Percentiles rank a stretch among this genome's conserved stretches.
Conservation (phyloP, 2,888 invertebrate genomes). For the Ectemnius lituratus region DNA sequence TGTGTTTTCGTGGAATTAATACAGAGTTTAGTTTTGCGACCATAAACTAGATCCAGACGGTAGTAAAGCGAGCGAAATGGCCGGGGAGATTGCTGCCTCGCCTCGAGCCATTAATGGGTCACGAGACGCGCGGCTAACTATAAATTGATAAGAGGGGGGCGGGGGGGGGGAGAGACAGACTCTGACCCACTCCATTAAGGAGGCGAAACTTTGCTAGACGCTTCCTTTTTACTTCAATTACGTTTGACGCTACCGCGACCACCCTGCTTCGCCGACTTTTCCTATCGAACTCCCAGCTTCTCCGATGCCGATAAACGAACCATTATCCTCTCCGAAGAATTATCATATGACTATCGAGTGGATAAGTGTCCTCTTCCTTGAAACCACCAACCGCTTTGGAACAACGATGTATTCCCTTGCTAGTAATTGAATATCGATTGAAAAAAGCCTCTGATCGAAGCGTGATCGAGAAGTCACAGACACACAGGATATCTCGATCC, state of each 20-base stretch:
- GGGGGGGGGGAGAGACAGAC: too few relatives aligned
- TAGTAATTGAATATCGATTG: neutral
- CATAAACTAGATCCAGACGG: conserved; percentile 74
- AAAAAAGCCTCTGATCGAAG: neutral
- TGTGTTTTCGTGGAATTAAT: conserved; percentile 74
- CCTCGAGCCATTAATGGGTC: conserved; percentile 72
- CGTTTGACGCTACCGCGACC: neutral
- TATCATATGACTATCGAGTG: conserved; percentile 2
- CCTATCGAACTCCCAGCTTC: too few relatives aligned
- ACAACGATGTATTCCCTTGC: neutral
- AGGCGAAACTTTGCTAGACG: conserved; percentile 48
- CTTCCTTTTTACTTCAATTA: conserved; percentile 20
- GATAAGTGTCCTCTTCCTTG: neutral
- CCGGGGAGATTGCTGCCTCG: conserved; percentile 68
- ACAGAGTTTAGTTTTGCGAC: conserved; percentile 72
- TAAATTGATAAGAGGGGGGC: conserved; percentile 67
- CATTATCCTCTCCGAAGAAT: too few relatives aligned
- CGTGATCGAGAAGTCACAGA: neutral
- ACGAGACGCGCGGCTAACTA: conserved; percentile 67
- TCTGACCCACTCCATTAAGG: conserved; percentile 62
- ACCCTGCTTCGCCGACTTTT: too few relatives aligned
- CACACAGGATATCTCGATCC: neutral
- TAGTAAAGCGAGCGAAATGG: conserved; percentile 70
- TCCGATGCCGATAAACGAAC: too few relatives aligned
- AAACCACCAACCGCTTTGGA: neutral